Conservation (phyloP, 2,888 invertebrate genomes). For the Drosophila atripex region DNA sequence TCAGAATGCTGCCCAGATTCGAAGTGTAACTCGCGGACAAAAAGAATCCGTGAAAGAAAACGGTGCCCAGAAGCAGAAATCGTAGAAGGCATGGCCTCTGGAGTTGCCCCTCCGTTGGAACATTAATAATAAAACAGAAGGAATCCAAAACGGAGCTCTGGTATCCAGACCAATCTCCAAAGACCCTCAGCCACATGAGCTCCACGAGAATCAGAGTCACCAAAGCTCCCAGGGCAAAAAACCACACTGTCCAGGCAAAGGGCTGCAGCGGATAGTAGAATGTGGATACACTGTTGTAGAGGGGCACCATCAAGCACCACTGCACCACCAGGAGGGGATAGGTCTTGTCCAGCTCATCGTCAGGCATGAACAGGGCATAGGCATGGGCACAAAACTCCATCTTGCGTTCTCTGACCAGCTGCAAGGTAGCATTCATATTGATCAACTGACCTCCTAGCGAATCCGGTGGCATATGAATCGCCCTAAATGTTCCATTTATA, state of each 20-base stretch:
- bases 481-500: conserved; percentile 64
- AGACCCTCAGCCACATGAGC: conserved; percentile 50
- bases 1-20: conserved; percentile 75
- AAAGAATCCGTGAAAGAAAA: conserved; percentile 74
- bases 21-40: conserved; percentile 73
- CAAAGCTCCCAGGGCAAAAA: conserved; percentile 51
- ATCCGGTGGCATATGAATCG: conserved; percentile 44
- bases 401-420: conserved; percentile 60
- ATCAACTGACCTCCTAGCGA: conserved; percentile 54
- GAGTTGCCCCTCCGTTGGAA: conserved; percentile 52
- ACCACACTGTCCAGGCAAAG: conserved; percentile 70
- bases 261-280: conserved; percentile 73
- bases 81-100: conserved; percentile 48
- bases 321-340: conserved; percentile 77
- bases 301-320: conserved; percentile 80
- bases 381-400: conserved; percentile 71
- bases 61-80: conserved; percentile 54
- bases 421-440: conserved; percentile 71
- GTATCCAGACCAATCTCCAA: not conserved
- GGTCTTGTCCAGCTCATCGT: conserved; percentile 68
- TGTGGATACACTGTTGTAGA: conserved; percentile 68
- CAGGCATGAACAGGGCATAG: conserved; percentile 71
- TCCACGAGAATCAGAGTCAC: conserved; percentile 49
- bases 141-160: conserved; percentile 45
- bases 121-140: conserved; percentile 68